Evolutionary conservation across 2,113 vertebrate genomes (phyloP).

Genomic region (Marmota monax): DNA sequence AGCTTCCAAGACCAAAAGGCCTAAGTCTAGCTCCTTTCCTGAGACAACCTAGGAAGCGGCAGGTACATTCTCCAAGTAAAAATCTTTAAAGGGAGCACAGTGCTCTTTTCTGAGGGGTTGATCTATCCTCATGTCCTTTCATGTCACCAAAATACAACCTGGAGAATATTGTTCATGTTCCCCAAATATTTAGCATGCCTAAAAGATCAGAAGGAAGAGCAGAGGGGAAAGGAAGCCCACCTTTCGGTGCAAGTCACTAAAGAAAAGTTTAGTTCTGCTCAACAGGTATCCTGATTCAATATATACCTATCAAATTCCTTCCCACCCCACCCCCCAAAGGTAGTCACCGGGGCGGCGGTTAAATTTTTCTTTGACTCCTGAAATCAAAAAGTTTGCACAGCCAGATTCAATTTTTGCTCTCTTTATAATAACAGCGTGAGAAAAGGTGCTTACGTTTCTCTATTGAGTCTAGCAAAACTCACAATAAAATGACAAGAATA

Average conservation of each 20-base stretch:
- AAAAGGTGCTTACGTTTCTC: not conserved
- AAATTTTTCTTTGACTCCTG: not conserved
- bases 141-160: not conserved
- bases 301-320: not conserved
- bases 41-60: not conserved
- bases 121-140: not conserved
- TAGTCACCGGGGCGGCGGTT: not conserved
- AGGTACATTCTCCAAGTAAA: not conserved
- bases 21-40: not conserved
- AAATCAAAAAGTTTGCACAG: not conserved
- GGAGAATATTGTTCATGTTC: not conserved
- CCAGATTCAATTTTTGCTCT: not conserved
- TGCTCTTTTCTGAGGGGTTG: not conserved
- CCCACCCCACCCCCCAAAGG: not conserved
- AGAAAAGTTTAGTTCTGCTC: not conserved
- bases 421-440: not conserved
- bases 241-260: not conserved
- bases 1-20: not conserved
- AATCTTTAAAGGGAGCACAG: not conserved
- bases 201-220: not conserved
- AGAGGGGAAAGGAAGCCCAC: not conserved
- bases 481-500: not conserved
- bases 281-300: not conserved
- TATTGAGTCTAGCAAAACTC: not conserved
- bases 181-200: not conserved